Percentiles rank a stretch among this genome's conserved stretches.
Conservation (phyloP, 35 echinoderm and acorn worm genomes). For the Apostichopus californicus region DNA sequence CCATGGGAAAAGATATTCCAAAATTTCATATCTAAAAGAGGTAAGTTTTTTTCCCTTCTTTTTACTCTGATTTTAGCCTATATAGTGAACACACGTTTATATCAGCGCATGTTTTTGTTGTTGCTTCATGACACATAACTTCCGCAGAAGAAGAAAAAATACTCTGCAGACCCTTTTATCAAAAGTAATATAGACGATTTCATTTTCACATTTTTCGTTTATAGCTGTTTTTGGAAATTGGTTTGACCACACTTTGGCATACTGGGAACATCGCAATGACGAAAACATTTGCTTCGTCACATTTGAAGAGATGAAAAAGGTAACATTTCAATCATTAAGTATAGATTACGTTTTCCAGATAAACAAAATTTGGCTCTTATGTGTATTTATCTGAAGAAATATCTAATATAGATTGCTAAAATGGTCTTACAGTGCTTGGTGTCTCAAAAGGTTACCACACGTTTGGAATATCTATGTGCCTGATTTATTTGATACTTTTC, state of each 20-base stretch:
- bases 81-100: too few species aligned
- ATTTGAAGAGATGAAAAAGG: constrained; percentile 59
- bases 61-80: too few species aligned
- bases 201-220: not conserved
- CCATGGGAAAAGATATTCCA: constrained; percentile 28
- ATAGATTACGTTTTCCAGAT: too few species aligned
- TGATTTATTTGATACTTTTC: too few species aligned
- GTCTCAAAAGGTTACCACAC: too few species aligned
- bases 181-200: not conserved
- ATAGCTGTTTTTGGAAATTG: constrained; percentile 34
- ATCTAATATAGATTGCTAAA: too few species aligned
- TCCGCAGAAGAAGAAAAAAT: not conserved
- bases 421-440: too few species aligned
- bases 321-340: not conserved
- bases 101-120: too few species aligned
- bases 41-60: not conserved
- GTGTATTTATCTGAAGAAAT: too few species aligned
- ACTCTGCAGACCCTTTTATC: not conserved
- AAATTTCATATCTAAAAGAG: constrained; percentile 28
- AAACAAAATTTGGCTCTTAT: too few species aligned
- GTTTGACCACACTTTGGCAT: constrained; percentile 48
- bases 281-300: constrained; percentile 50
- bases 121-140: too few species aligned
- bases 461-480: too few species aligned
- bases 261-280: constrained; percentile 52